Evolutionary conservation across 2,888 invertebrate species (phyloP).

Genomic region (Podabrus alpinus): DNA sequence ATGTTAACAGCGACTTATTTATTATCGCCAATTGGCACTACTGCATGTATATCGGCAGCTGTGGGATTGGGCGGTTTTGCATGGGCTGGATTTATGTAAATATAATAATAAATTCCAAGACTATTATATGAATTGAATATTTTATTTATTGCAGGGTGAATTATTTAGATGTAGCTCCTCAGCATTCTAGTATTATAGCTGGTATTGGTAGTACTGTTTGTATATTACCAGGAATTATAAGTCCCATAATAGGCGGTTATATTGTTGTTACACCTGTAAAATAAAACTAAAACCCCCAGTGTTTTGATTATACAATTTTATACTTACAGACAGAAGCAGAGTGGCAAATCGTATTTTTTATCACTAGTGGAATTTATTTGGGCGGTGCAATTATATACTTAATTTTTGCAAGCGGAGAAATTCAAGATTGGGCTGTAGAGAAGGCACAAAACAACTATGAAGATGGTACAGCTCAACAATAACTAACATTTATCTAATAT

Average conservation of each 20-base stretch:
- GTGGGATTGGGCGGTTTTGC: constrained; percentile 91
- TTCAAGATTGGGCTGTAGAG: constrained; percentile 79
- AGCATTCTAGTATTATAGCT: constrained; percentile 90
- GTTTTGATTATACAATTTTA: not conserved
- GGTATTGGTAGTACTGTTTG: constrained; percentile 90
- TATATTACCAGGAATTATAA: constrained; percentile 89
- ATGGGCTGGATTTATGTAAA: constrained; percentile 86
- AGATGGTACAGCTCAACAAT: too few relatives aligned
- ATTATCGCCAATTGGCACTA: constrained; percentile 67
- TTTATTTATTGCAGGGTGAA: constrained; percentile 63
- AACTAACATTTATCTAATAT: too few relatives aligned
- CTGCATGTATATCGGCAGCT: constrained; percentile 84
- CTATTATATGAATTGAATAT: not conserved
- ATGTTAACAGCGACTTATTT: constrained; percentile 83
- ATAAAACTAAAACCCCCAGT: not conserved
- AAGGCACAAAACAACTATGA: too few relatives aligned
- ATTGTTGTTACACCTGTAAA: constrained; percentile 72
- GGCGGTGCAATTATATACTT: constrained; percentile 84
- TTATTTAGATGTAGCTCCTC: constrained; percentile 89
- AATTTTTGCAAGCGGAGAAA: constrained; percentile 76
- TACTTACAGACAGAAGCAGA: constrained; percentile 53
- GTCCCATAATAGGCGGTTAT: constrained; percentile 79
- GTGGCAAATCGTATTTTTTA: constrained; percentile 87
- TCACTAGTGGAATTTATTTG: constrained; percentile 80
- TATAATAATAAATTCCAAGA: not conserved